Conservation (phyloP, 1,140 invertebrate genomes). For the Trichomalopsis sarcophagae region DNA sequence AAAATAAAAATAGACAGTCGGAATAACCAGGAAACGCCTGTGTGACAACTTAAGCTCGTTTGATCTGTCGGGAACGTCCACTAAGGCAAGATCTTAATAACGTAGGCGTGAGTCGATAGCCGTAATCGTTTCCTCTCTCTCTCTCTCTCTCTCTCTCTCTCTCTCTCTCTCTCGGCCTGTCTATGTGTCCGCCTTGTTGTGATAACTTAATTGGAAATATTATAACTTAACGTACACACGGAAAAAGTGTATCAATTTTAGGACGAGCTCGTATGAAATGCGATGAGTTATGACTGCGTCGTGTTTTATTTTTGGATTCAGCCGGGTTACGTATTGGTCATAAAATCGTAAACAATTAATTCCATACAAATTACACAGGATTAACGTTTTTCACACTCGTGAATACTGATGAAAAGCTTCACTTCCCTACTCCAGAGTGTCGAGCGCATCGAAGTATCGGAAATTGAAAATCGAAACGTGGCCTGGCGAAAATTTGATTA, state of each 20-base stretch:
- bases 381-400: too few species aligned
- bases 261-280: too few species aligned
- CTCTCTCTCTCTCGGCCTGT: neutral
- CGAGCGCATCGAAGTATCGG: neutral
- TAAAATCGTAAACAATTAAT: too few species aligned
- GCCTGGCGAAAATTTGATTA: conserved; percentile 12
- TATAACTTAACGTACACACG: neutral
- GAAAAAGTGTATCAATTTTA: neutral
- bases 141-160: too few species aligned
- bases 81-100: conserved; percentile 20
- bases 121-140: neutral
- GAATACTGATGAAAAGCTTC: too few species aligned
- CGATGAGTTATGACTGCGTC: too few species aligned
- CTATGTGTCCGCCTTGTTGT: neutral
- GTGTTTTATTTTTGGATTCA: too few species aligned
- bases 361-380: too few species aligned
- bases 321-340: too few species aligned
- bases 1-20: neutral
- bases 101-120: conserved; percentile 2
- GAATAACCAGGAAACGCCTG: neutral
- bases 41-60: neutral
- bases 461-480: conserved; percentile 11
- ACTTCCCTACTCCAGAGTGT: too few species aligned
- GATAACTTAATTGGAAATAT: neutral
- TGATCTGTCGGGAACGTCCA: neutral